Evolutionary conservation across 1,140 invertebrate genomes (phyloP), one percentile per base, ranked within the genome.

Genomic region (Maniola jurtina): DNA sequence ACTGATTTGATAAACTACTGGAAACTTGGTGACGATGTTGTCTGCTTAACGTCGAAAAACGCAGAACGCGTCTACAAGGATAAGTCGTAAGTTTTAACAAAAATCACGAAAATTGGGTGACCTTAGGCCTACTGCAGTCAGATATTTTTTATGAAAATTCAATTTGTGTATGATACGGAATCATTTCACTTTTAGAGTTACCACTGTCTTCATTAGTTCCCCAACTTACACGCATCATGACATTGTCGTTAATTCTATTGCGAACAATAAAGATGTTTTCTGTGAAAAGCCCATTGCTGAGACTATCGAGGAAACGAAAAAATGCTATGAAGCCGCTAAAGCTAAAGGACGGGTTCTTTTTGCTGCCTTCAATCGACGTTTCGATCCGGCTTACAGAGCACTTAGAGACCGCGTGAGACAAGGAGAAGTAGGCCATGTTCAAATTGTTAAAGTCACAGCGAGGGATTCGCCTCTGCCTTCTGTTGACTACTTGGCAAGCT

Each of bases 271-370:
- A 71, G 92, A 93, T 10, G 93, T 95, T 0, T 94, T 95, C 73
- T 95, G 94, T 75, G 95, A 96, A 76, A 96, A 96, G 76, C 95
- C 95, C 0, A 92, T 96, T 16, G 93, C 94, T 11, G 89, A 94
- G 55, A 84, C 92, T 60, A 79, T 91, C 0, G 81, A 90, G 36
- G 86, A 91, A 2, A 93, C 92, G 0, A 83, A 82, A 42, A 91
- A 91, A 36, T 95, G 94, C 70, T 95, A 94, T 70, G 88, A 93
- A 11, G 75, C 91, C 0, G 94, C 94, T 0, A 89, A 91, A 55
- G 86, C 92, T 58, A 86, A 91, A 16, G 90, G 92, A 2, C 92
- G 91, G 45, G 89, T 93, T 2, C 78, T 95, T 6, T 92, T 95
- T 52, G 93, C 92, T 61, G 94, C 94, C 11, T 95, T 95, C 79